phyloP scores from a whole-genome alignment of 2,113 vertebrate genomes.

The Galbula dea region DNA sequence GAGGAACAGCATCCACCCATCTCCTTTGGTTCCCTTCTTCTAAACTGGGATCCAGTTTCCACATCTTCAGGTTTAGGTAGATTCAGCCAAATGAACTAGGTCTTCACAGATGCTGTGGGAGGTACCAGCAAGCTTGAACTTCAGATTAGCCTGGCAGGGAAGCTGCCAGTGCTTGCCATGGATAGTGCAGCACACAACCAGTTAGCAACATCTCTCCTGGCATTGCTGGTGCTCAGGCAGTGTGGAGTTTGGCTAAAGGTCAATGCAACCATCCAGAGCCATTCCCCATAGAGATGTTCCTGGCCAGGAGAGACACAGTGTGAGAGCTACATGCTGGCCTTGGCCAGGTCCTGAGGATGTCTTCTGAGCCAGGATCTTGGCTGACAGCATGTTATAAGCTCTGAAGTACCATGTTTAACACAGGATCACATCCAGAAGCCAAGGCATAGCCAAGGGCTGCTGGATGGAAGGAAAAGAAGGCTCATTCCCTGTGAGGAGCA shows the following conservation, averaged over 20 bases:
- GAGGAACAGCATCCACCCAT: background rate
- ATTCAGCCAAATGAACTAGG: background rate
- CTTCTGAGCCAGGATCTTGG: background rate
- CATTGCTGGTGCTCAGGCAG: slow-evolving; percentile 57
- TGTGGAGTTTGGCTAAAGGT: slow-evolving; percentile 31
- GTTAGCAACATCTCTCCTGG: slow-evolving; percentile 17
- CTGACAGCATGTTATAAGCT: background rate
- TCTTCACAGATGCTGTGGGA: background rate
- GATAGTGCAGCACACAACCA: background rate
- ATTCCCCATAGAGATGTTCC: background rate
- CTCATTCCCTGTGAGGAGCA: background rate
- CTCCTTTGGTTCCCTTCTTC: background rate
- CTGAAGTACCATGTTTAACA: background rate
- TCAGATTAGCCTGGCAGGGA: background rate
- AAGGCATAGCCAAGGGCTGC: background rate
- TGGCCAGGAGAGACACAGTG: background rate
- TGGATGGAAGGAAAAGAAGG: background rate
- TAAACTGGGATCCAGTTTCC: background rate
- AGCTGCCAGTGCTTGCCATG: background rate
- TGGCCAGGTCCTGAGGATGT: background rate
- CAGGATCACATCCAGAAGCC: background rate
- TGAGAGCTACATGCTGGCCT: slow-evolving; percentile 7
- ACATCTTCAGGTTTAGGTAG: background rate
- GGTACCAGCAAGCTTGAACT: background rate
- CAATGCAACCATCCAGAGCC: background rate